Evolutionary conservation across 2,113 vertebrate species (phyloP), one percentile per base, ranked within the genome.

Genomic region (Thamnaconus septentrionalis): DNA sequence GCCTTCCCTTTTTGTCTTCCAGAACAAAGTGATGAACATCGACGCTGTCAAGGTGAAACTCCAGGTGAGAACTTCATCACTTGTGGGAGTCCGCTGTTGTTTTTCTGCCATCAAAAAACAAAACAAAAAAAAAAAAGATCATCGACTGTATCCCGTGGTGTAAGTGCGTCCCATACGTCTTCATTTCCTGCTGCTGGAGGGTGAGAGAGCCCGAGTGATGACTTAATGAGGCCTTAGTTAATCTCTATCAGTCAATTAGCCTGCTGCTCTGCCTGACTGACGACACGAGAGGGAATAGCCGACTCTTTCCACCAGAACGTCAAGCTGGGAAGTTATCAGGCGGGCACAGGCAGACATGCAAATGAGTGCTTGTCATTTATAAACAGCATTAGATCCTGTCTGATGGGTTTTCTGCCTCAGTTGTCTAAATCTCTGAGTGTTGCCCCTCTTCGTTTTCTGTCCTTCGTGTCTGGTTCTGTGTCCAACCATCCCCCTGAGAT

Each of bases 11-110:
- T 79, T 64, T 90, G 18, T 89, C 40, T 95, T 96, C 64, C 94
- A 97, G 96, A 98, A 98, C 82, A 98, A 98, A 91, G 94, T 97
- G 60, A 80, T 98, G 92, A 94, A 85, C 0, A 94, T 98, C 70
- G 96, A 98, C 1, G 92, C 92, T 0, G 83, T 93, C 69, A 98
- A 96, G 83, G 95, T 98, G 66, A 97, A 97, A 85, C 77, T 98
- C 65, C 96, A 98, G 96, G 96, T 98, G 85, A 57, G 78, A 65
- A 43, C 0, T 5, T 3, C 5, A 4, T 18, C 56, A 8, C 3
- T 0, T 69, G 44, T 10, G 31, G 39, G 18, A 4, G 52, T n/a
- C 7, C n/a, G 41, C 59, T 31, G 18, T 52, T 52, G 10, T n/a
- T 52, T 18, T 52, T 52, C 18, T 45, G 5, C 44, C 44, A 5